Conservation (phyloP, 2,113 vertebrate genomes). For the Anarhynchus alexandrinus region DNA sequence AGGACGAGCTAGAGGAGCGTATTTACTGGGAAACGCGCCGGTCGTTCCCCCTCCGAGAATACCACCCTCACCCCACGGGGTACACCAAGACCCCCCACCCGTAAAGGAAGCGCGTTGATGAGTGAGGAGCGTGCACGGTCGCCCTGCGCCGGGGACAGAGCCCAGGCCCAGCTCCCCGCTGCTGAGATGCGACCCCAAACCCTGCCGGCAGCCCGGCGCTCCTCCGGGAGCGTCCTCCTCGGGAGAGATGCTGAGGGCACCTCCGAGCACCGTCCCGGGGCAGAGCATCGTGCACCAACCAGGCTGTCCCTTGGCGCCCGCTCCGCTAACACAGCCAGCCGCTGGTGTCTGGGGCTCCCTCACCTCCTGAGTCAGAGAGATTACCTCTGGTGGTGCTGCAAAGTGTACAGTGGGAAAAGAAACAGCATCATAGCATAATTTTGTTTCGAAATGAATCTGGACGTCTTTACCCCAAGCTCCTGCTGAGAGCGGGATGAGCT, state of each 20-base stretch:
- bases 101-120: neutral
- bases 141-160: neutral
- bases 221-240: neutral
- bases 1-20: neutral
- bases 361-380: neutral
- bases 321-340: neutral
- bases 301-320: neutral
- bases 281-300: neutral
- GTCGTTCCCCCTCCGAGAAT: neutral
- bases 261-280: neutral
- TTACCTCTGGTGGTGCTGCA: neutral
- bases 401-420: neutral
- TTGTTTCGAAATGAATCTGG: neutral
- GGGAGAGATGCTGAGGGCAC: neutral
- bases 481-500: neutral
- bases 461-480: neutral
- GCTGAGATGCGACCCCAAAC: neutral
- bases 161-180: neutral
- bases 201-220: constrained; percentile 37
- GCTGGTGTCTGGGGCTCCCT: neutral
- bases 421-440: rapidly evolving
- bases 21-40: neutral
- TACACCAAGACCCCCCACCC: neutral
- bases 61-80: neutral
- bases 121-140: rapidly evolving